Evolutionary conservation across 37 sponge, comb jelly and placozoan species (phyloP), one percentile per base, ranked within the genome.

Genomic region (Mnemiopsis leidyi): DNA sequence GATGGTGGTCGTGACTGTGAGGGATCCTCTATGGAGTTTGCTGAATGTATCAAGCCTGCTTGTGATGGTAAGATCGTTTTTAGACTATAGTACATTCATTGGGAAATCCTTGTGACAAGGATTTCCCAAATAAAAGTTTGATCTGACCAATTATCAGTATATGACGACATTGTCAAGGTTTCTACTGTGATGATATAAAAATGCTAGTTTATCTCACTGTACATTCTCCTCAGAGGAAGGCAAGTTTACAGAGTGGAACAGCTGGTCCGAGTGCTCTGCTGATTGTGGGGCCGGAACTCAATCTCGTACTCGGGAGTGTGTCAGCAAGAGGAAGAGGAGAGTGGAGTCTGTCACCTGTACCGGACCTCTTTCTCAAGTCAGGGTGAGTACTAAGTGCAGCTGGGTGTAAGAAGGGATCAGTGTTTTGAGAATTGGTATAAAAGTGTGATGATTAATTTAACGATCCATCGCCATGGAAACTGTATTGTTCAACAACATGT

Each of bases 1-100:
- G 35, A 85, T 25, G 90, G 90, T n/a, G 90, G 90, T 5, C 29
- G 21, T 21, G 21, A 36, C 7, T 85, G 90, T 33, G n/a, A 39
- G 0, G 90, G 90, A 33, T 32, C 79, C 20, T 33, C 34, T 9
- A 77, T 77, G 79, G 79, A 77, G 79, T 77, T 77, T 77, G 79
- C 1, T 9, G 79, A 77, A 9, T 77, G 79, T 32, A 31, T 13
- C 33, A 13, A 28, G 33, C 79, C 79, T 28, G 79, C 30, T 77
- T 77, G 79, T 36, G 36, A 31, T 77, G 79, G 79, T 77, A 32
- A 77, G 79, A 13, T n/a, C n/a, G n/a, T n/a, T n/a, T n/a, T n/a
- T n/a, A n/a, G n/a, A n/a, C n/a, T n/a, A n/a, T n/a, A n/a, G n/a
- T n/a, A n/a, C n/a, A n/a, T n/a, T n/a, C n/a, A n/a, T n/a, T n/a